Evolutionary conservation across 2,888 invertebrate species (phyloP).

Genomic region (Cantharis rufa): DNA sequence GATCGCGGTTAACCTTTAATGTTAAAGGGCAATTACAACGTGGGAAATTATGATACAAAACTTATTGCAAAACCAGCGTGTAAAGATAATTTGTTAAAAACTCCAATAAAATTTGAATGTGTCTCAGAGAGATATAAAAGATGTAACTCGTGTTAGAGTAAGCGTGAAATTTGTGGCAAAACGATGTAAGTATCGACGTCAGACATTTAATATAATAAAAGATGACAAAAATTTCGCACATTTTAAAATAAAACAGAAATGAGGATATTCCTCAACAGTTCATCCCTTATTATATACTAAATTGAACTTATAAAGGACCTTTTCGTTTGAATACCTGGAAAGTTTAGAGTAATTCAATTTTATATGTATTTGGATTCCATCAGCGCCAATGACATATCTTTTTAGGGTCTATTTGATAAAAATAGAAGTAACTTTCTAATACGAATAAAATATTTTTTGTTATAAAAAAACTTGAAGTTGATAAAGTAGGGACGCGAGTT

Average conservation of each 20-base stretch:
- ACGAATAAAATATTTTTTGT: slow-evolving; percentile 20
- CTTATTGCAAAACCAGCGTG: neutral
- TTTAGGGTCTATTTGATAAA: slow-evolving; percentile 10
- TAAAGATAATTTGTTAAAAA: neutral
- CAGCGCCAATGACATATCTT: slow-evolving; percentile 25
- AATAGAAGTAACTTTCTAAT: slow-evolving; percentile 13
- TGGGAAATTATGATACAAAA: neutral
- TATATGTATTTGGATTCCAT: slow-evolving; percentile 13
- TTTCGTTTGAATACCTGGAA: slow-evolving; percentile 19
- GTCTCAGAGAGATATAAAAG: neutral
- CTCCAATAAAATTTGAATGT: neutral
- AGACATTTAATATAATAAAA: slow-evolving; percentile 12
- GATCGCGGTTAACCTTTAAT: neutral
- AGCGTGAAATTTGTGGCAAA: neutral
- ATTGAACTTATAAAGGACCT: slow-evolving; percentile 25
- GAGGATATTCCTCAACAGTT: slow-evolving; percentile 16
- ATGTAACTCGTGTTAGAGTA: neutral
- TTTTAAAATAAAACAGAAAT: slow-evolving; percentile 16
- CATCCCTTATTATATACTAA: slow-evolving; percentile 22
- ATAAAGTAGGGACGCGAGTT: slow-evolving; percentile 9
- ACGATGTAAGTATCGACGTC: neutral
- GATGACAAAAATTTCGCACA: neutral
- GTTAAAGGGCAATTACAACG: neutral
- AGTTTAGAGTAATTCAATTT: slow-evolving; percentile 26
- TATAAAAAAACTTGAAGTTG: slow-evolving; percentile 12